These are phyloP conservation scores for Caradrina clavipalpis DNA, from an alignment of 2,888 invertebrate species.

Conservation along the genomic window DNA sequence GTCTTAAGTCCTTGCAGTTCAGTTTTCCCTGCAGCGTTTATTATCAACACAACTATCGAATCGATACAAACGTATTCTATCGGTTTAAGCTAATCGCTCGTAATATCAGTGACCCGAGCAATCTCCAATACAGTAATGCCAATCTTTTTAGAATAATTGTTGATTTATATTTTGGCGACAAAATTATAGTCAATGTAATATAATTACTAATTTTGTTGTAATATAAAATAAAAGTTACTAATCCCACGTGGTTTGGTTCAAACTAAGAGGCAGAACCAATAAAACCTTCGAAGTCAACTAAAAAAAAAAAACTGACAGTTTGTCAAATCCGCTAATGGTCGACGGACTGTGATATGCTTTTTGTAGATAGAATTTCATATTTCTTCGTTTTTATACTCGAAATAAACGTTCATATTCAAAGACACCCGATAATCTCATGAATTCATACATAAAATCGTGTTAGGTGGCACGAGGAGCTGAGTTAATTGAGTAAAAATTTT, in stretches of 20 bases:
- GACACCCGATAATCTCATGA: conserved; percentile 43
- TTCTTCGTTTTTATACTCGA: conserved; percentile 72
- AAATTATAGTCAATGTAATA: too few species aligned
- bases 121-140: too few species aligned
- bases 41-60: too few species aligned
- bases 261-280: conserved; percentile 24
- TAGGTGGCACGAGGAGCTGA: conserved; percentile 38
- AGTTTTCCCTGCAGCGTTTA: too few species aligned
- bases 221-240: conserved; percentile 6
- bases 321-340: conserved; percentile 85
- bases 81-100: too few species aligned
- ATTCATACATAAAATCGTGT: conserved; percentile 29
- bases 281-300: conserved; percentile 16
- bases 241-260: conserved; percentile 39
- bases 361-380: conserved; percentile 77
- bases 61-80: too few species aligned
- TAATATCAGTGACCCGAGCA: too few species aligned
- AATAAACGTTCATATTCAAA: conserved; percentile 59
- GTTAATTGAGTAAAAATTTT: conserved; percentile 49
- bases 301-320: conserved; percentile 69
- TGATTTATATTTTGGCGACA: too few species aligned
- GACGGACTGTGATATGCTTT: conserved; percentile 81
- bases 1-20: too few species aligned
- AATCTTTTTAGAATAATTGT: too few species aligned
- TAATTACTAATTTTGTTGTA: too few species aligned